These are phyloP conservation scores for Camarhynchus parvulus DNA, from an alignment of 2,113 vertebrate genomes.

Conservation along the genomic window DNA sequence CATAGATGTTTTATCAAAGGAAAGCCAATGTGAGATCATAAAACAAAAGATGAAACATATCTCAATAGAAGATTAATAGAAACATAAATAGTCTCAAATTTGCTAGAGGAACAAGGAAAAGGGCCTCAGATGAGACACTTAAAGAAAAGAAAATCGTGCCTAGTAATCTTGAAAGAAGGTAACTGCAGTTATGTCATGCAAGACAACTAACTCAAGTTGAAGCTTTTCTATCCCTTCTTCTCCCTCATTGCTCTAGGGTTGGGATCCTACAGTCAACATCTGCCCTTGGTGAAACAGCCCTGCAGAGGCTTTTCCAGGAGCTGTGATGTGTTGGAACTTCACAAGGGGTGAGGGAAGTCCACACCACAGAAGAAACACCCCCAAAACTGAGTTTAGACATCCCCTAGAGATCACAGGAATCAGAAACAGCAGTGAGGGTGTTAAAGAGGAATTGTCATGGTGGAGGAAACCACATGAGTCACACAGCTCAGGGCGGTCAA, in stretches of 20 bases:
- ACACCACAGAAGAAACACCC: background rate
- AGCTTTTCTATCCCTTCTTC: background rate
- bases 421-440: background rate
- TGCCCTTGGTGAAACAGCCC: background rate
- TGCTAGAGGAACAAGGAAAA: background rate
- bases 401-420: background rate
- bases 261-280: accelerated
- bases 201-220: background rate
- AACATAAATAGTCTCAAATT: background rate
- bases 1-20: background rate
- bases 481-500: background rate
- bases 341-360: background rate
- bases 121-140: background rate
- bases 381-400: background rate
- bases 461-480: background rate
- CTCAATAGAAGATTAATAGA: background rate
- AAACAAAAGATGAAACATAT: background rate
- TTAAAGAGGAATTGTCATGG: background rate
- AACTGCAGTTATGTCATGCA: background rate
- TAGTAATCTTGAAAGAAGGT: background rate
- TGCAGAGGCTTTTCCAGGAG: background rate
- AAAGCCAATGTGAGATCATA: background rate
- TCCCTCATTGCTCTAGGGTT: background rate
- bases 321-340: background rate
- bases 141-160: background rate